These are phyloP conservation scores for Diadromus collaris DNA, from an alignment of 2,888 invertebrate genomes.

Conservation along the genomic window DNA sequence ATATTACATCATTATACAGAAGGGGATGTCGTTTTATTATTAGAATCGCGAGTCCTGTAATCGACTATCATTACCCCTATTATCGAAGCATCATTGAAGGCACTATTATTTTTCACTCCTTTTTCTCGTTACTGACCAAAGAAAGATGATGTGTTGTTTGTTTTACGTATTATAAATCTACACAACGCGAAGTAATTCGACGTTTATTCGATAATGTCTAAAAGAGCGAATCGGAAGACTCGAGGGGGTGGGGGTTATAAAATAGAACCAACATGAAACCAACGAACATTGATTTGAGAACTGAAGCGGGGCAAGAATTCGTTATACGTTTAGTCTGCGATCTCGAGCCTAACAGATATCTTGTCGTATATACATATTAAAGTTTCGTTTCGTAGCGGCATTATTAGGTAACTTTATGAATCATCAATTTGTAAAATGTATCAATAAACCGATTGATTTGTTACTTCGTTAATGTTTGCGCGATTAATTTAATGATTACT, in stretches of 20 bases:
- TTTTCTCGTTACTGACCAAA: slow-evolving; percentile 35
- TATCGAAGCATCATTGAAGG: slow-evolving; percentile 55
- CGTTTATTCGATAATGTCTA: slow-evolving; percentile 51
- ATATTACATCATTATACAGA: slow-evolving; percentile 30
- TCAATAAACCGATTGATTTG: slow-evolving; percentile 3
- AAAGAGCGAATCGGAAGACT: slow-evolving; percentile 57
- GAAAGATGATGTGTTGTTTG: slow-evolving; percentile 21
- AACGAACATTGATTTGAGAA: slow-evolving; percentile 2
- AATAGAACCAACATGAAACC: slow-evolving; percentile 6
- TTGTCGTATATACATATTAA: slow-evolving; percentile 58
- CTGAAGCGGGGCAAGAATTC: slow-evolving; percentile 9
- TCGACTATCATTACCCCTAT: slow-evolving; percentile 2
- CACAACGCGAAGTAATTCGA: neutral
- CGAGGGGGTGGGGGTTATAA: slow-evolving; percentile 32
- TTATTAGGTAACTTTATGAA: slow-evolving; percentile 14
- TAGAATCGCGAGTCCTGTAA: neutral
- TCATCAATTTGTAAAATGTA: slow-evolving; percentile 26
- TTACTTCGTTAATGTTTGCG: slow-evolving; percentile 20
- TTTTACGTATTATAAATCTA: slow-evolving; percentile 1
- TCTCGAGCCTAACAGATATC: slow-evolving; percentile 56
- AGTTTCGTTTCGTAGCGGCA: slow-evolving; percentile 15
- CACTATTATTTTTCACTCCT: slow-evolving; percentile 47
- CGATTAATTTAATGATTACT: slow-evolving; percentile 18
- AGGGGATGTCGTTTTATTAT: slow-evolving; percentile 1
- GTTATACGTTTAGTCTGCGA: slow-evolving; percentile 12